Evolutionary conservation across 2,113 vertebrate species (phyloP), one percentile per base, ranked within the genome.

Genomic region (Brachypteracias leptosomus): DNA sequence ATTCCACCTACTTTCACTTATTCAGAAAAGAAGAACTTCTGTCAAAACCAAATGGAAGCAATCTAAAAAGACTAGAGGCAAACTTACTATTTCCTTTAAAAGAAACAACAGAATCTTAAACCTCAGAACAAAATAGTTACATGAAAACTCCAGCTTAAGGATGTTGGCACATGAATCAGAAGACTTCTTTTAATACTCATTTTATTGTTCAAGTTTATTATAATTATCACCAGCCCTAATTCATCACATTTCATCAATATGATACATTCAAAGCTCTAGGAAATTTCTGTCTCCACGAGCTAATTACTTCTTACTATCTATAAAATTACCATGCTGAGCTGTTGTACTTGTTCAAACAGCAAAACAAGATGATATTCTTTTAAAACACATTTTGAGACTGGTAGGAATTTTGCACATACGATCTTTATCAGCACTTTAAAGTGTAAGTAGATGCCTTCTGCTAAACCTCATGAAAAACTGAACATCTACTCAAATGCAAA

Each of bases 391-490:
- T 77, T 74, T 38, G 29, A 92, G 86, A 79, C 90, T 71, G 25
- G 63, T 1, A 52, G 24, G 46, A 85, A 88, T 76, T 58, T 80
- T 67, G 24, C 54, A 70, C 17, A 29, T 26, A 85, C 85, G 40
- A 55, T 66, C 49, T 49, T 66, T 72, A 87, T 72, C 72, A 74
- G 55, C 88, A 94, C 88, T 96, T 95, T 94, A 84, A 97, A 91
- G 28, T 29, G 1, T 62, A 94, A 96, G 66, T 14, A 82, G 65
- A 71, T 72, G 28, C 68, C 51, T 95, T 94, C 67, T 73, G 82
- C 91, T 75, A 83, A 13, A 87, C 54, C 33, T 85, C 93, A 92
- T 55, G 61, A 44, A 95, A 95, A 97, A 96, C 3, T 90, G 85
- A 97, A 78, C 29, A 85, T 44, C 54, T 40, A 73, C 33, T 81